Evolutionary conservation across 2,888 invertebrate species (phyloP), one percentile per base, ranked within the genome.

Genomic region (Cristatella mucedo): DNA sequence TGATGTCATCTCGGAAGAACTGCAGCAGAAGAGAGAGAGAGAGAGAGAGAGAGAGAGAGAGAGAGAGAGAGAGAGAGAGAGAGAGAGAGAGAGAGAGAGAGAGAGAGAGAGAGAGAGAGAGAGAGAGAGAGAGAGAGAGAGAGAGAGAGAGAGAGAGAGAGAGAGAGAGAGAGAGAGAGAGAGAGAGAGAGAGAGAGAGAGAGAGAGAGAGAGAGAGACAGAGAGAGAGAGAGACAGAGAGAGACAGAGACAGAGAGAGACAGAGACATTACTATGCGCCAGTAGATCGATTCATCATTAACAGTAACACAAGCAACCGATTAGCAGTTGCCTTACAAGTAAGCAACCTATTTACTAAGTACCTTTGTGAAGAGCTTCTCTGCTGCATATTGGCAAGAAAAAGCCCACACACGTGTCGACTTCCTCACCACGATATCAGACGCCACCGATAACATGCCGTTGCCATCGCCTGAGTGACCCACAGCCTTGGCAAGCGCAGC

Each of bases 1-100:
- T 76, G 40, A 99, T 89, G 63, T 99, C 97, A 61, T 87, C 85
- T 45, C 76, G 72, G 67, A 95, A 97, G 43, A 97, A 74, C 69
- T 71, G 51, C 15, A 55, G 46, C 30, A 22, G 32, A 41, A 32
- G 44, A 26, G 38, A 32, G 3, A n/a, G 11, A n/a, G 4, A 20
- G 30, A 15, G 4, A 15, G 32, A 20, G 22, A 34, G n/a, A n/a
- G n/a, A n/a, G n/a, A n/a, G n/a, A n/a, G n/a, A n/a, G n/a, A n/a
- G n/a, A n/a, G n/a, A n/a, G n/a, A n/a, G n/a, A n/a, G n/a, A n/a
- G n/a, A n/a, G n/a, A n/a, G n/a, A n/a, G n/a, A n/a, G n/a, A n/a
- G n/a, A n/a, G n/a, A n/a, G n/a, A n/a, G n/a, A n/a, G n/a, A n/a
- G n/a, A 36, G n/a, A 29, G 24, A 22, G 41, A 29, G 31, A 21